These are phyloP conservation scores for Drosophila putrida DNA, from an alignment of 2,888 invertebrate species.

Conservation along the genomic window DNA sequence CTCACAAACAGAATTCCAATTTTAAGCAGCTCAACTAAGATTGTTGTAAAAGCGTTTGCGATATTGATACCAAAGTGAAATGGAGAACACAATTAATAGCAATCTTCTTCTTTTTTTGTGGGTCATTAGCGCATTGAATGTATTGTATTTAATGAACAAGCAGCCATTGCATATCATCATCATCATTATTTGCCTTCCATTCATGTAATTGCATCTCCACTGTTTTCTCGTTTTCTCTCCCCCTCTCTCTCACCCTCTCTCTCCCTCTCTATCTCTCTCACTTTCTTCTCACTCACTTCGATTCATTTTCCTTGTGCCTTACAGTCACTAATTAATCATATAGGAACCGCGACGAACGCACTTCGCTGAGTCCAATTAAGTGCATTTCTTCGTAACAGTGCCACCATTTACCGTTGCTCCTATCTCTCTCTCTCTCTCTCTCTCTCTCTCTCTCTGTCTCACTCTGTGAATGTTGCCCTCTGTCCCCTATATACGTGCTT, in stretches of 20 bases:
- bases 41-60: neutral
- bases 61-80: neutral
- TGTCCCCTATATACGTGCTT: slow-evolving; percentile 59
- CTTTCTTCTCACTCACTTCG: neutral
- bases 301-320: slow-evolving; percentile 9
- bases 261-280: neutral
- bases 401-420: slow-evolving; percentile 16
- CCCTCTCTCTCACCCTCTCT: neutral
- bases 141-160: slow-evolving; percentile 2
- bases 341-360: slow-evolving; percentile 53
- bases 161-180: slow-evolving; percentile 1
- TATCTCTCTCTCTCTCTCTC: neutral
- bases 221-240: neutral
- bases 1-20: neutral
- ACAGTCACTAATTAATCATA: slow-evolving; percentile 72
- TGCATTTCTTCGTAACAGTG: slow-evolving; percentile 63
- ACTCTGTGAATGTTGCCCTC: neutral
- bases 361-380: slow-evolving; percentile 66
- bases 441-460: neutral
- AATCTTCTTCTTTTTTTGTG: slow-evolving; percentile 1
- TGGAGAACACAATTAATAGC: neutral
- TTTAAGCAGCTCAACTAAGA: neutral
- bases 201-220: neutral
- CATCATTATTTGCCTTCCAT: slow-evolving; percentile 14
- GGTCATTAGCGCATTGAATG: slow-evolving; percentile 15